Base-by-base conservation (phyloP, 2,797 vertebrate genomes). In the Scarus forsteni region DNA sequence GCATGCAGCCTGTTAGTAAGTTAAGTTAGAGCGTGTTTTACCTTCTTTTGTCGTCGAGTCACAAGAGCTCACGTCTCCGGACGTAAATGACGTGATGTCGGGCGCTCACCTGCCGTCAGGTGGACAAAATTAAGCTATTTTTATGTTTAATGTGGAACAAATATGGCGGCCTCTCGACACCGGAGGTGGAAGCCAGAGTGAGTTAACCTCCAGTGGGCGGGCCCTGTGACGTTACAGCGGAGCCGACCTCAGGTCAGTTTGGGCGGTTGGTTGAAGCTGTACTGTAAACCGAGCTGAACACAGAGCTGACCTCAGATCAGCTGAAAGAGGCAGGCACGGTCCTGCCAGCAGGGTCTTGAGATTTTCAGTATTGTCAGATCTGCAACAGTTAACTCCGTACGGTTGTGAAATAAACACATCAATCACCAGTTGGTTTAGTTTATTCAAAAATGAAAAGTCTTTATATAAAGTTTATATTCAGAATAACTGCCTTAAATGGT, bases 151-250 rank as follows among this genome's bases (percentile, higher is more conserved):
- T 59, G 54, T 44, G 45, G 38, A 71, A 75, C 68, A 85, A 92
- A 90, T 36, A 92, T 92, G 90, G 90, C 89, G 78, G 84, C 85
- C 0, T 18, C 16, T 57, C 85, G 86, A 89, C 89, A 88, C 90
- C 91, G 91, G 91, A 93, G 86, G 86, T 81, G 86, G 87, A 92
- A 92, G 80, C 71, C 56, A 35, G 73, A 55, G 75, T 40, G 59
- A 18, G 63, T 85, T 86, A 74, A 89, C 82, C 83, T 85, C 77
- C 62, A 54, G 70, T 81, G 81, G 91, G 88, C 80, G 89, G 85
- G 83, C 13, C 55, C 40, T 56, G 6, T 3, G 10, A 5, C 16
- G 3, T 0, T 14, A 3, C 5, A 0, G 0, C 0, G 1, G 3
- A 40, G 0, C 79, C 0, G 88, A 68, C 40, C 65, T 49, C 10